Evolutionary conservation across 2,113 vertebrate species (phyloP), one percentile per base, ranked within the genome.

Genomic region (Pipa parva): DNA sequence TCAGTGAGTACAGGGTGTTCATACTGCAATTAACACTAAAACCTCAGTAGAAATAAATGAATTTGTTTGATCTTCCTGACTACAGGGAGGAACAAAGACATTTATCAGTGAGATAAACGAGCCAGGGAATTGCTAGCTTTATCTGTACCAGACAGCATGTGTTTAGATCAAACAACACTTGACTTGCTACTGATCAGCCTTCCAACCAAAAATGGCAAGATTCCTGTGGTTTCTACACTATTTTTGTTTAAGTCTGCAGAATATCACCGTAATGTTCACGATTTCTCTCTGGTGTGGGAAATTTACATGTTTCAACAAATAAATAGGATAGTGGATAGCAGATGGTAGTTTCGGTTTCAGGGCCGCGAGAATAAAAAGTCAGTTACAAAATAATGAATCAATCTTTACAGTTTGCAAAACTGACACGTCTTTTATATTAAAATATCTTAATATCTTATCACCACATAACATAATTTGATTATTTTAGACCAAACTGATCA

Each of bases 21-120:
- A 59, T 22, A 12, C 25, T 49, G 56, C 65, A 68, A 59, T 59
- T 68, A 68, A 39, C 4, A 20, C 29, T 50, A 3, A 21, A 59
- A 39, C 29, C 50, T 51, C 29, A 39, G 22, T 49, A 59, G 65
- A 51, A 68, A 59, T 36, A 68, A 59, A 68, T 68, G 22, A 46
- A 68, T 68, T 68, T 68, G 55, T 68, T 68, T 68, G 65, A 68
- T 68, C 56, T 68, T 59, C 33, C 56, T 51, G 46, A 49, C 56
- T 12, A 29, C 29, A 22, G 11, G 13, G 56, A 28, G 59, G 65
- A 68, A 68, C 56, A 59, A 59, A 68, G 56, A 68, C 65, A 59
- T 68, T 59, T 39, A 36, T 68, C 65, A 68, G 29, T 39, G 46
- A 68, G 56, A 68, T 68, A 68, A 59, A 68, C 2, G 56, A 59